Base-by-base conservation (phyloP, 2,113 vertebrate genomes). In the Calonectris borealis region DNA sequence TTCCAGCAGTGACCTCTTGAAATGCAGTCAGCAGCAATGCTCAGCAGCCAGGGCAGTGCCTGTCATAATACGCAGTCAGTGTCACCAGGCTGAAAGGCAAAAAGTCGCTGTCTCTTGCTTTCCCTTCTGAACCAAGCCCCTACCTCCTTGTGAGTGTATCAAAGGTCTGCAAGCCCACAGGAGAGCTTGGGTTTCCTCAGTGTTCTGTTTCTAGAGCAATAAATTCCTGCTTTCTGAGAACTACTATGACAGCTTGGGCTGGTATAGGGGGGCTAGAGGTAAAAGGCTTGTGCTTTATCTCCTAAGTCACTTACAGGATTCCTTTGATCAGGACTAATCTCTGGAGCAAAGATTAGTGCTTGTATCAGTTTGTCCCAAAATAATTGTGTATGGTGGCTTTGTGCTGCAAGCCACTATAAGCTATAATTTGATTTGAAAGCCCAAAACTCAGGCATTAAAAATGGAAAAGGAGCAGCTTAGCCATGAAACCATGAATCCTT, bases 311-410 rank as follows among this genome's bases (percentile, higher is more conserved):
- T 96, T 93, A 94, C 16, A 17, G 83, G 94, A 92, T 85, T 91
- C 94, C 75, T 90, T 90, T 77, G 81, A 87, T 96, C 92, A 48
- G 72, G 78, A 84, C 77, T 95, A 92, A 97, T 96, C 96, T 97
- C 93, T 95, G 95, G 94, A 80, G 92, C 12, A 34, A 77, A 96
- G 97, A 97, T 97, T 94, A 97, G 82, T 38, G 71, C 93, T 91
- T 77, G 46, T 93, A 93, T 90, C 94, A 94, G 48, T 96, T 96
- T 90, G 93, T 94, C 84, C 95, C 82, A 51, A 89, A 96, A 92
- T 83, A 97, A 96, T 80, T 46, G 68, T 51, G 58, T 34, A 20
- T 72, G 77, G 58, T 79, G 44, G 80, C 88, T 93, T 82, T 69
- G 92, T 94, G 86, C 86, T 82, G 73, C 77, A 38, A 91, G 83